A percentile compares a stretch with the other conserved stretches of the same genome.
phyloP scores from a whole-genome alignment of 2,797 vertebrate genomes.

The Poeciliopsis paucimaculata region DNA sequence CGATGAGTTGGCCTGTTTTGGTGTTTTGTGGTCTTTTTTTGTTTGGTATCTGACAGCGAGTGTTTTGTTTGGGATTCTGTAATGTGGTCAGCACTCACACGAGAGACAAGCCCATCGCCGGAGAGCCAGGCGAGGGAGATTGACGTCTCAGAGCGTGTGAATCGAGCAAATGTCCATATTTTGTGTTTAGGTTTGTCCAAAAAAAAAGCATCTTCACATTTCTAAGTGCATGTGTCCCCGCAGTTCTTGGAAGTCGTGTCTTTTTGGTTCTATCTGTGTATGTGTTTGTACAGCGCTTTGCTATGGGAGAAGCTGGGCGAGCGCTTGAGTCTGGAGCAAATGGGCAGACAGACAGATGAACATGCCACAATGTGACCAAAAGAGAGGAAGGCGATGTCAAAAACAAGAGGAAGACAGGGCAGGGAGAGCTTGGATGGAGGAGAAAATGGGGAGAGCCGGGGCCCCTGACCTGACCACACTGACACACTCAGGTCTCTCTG shows the following conservation, averaged over 20 bases:
- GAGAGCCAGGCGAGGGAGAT: conserved; percentile 19
- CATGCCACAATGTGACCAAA: conserved; percentile 69
- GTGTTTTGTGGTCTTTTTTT: conserved; percentile 55
- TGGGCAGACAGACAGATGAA: conserved; percentile 57
- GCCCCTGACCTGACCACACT: conserved; percentile 79
- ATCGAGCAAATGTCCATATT: conserved; percentile 29
- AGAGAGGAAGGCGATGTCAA: conserved; percentile 53
- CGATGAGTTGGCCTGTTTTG: conserved; percentile 55
- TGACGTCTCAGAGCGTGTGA: conserved; percentile 36
- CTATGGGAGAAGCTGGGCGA: conserved; percentile 60
- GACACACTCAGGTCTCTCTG: conserved; percentile 76
- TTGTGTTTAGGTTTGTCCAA: conserved; percentile 26
- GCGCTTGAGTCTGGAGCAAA: conserved; percentile 52
- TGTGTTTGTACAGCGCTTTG: conserved; percentile 61
- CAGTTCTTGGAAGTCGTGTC: conserved; percentile 40
- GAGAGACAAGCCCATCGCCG: conserved; percentile 49
- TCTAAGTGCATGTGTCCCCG: conserved; percentile 45
- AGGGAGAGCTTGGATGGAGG: conserved; percentile 47
- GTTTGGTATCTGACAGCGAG: conserved; percentile 62
- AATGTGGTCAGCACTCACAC: conserved; percentile 73
- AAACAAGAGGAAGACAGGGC: conserved; percentile 61
- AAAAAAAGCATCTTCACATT: conserved; percentile 14
- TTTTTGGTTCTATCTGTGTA: conserved; percentile 34
- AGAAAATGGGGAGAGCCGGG: conserved; percentile 60
- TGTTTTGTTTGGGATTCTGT: conserved; percentile 70